Percentiles rank a stretch among this genome's conserved stretches.
These are phyloP conservation scores for Tetrao urogallus DNA, from an alignment of 2,113 vertebrate genomes.

Conservation along the genomic window DNA sequence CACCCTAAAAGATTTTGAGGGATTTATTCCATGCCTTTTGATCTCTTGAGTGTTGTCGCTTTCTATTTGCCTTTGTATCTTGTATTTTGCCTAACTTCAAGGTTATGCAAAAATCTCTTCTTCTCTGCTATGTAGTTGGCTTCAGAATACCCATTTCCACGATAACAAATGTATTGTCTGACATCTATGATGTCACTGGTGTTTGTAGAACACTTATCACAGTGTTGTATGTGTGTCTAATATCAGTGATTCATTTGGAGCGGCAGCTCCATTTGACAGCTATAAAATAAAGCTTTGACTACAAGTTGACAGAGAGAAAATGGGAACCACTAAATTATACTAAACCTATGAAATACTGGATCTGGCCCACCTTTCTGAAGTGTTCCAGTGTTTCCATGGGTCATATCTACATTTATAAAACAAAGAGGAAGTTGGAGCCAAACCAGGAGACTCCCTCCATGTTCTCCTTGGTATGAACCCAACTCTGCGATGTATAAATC, in stretches of 20 bases:
- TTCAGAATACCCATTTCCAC: neutral
- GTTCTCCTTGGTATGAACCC: neutral
- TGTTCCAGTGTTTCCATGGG: neutral
- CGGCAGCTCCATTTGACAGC: neutral
- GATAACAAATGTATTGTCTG: neutral
- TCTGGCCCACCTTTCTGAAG: neutral
- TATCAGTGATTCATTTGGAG: neutral
- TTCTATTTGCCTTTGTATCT: neutral
- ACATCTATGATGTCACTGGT: neutral
- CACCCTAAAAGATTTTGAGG: neutral
- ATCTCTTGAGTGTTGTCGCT: neutral
- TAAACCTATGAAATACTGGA: neutral
- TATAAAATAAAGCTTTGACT: neutral
- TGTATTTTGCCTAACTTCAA: neutral
- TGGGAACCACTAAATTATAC: neutral
- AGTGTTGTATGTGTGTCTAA: too few species aligned
- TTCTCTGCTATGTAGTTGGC: neutral
- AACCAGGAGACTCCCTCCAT: neutral
- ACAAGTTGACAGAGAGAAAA: neutral
- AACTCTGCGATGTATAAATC: neutral
- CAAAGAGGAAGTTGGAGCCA: neutral
- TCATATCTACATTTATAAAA: neutral
- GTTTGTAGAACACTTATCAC: neutral
- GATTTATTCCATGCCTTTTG: neutral
- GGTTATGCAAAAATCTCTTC: neutral